Base-by-base conservation (phyloP, 2,888 invertebrate genomes). In the Xestoiulus laeticollis region DNA sequence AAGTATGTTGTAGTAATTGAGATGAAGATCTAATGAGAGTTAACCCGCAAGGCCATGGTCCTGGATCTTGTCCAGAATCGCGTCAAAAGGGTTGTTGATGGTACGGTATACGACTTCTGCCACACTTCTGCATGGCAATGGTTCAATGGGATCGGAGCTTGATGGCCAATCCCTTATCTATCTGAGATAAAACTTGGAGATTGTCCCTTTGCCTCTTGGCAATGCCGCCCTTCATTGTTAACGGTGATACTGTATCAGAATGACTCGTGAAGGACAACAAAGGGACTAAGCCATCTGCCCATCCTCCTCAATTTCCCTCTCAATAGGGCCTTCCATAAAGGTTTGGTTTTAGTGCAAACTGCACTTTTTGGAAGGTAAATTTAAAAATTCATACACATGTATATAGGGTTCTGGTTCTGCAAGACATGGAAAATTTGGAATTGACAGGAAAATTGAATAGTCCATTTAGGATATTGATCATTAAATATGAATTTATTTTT, bases 181-280 rank as follows among this genome's bases (percentile, higher is more conserved):
- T 53, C 53, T 53, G 53, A 53, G 53, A 53, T 53, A 53, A n/a
- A 53, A 19, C 53, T 53, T 53, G 19, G 53, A 19, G 53, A 53
- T 53, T 53, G n/a, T 83, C 8, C 83, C 83, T 83, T 33, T 83
- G 32, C 83, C 33, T 33, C 83, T 83, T 83, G 30, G 26, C 32
- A 5, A 16, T 83, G 83, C 83, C 83, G 83, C 83, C 22, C n/a
- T 26, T 26, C 33, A 83, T 83, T 83, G 83, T 83, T 83, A 83
- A 32, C 83, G 26, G 33, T 83, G 33, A 83, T 83, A 83, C 83
- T n/a, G 83, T 83, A 83, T 30, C 83, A 83, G 19, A 83, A 32
- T 83, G 83, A 83, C 83, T 83, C 33, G 32, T 30, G 83, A 83
- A 30, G 83, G 2, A 30, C 19, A 32, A 33, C 32, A 83, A 83